Evolutionary conservation across 2,113 vertebrate species (phyloP).

Genomic region (Ceyx margarethae): DNA sequence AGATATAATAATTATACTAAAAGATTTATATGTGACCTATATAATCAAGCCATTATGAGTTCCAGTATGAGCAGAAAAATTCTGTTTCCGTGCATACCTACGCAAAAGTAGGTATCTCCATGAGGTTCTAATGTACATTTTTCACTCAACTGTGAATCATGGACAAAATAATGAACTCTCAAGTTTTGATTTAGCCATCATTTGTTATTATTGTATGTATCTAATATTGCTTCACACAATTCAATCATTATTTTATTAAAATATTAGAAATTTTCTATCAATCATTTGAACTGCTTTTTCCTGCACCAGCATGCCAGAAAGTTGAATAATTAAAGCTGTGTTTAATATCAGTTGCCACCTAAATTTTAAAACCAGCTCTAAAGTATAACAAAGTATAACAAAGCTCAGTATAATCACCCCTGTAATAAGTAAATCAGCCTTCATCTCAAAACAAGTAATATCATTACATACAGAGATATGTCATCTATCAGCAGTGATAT

Average conservation of each 20-base stretch:
- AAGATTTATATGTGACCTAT: background rate
- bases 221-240: background rate
- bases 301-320: background rate
- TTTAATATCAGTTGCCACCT: background rate
- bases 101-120: background rate
- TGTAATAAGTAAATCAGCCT: background rate
- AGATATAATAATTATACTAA: background rate
- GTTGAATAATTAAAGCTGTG: background rate
- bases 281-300: background rate
- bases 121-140: background rate
- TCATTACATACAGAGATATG: background rate
- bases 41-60: background rate
- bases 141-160: background rate
- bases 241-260: background rate
- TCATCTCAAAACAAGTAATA: background rate
- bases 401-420: background rate
- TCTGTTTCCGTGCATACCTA: background rate
- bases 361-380: background rate
- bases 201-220: background rate
- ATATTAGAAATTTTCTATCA: background rate
- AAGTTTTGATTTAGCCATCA: background rate
- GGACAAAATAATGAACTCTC: background rate
- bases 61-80: background rate
- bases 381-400: background rate
- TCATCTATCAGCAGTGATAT: background rate